Evolutionary conservation across 2,888 invertebrate species (phyloP), one percentile per base, ranked within the genome.

Genomic region (Serrognathus titanus): DNA sequence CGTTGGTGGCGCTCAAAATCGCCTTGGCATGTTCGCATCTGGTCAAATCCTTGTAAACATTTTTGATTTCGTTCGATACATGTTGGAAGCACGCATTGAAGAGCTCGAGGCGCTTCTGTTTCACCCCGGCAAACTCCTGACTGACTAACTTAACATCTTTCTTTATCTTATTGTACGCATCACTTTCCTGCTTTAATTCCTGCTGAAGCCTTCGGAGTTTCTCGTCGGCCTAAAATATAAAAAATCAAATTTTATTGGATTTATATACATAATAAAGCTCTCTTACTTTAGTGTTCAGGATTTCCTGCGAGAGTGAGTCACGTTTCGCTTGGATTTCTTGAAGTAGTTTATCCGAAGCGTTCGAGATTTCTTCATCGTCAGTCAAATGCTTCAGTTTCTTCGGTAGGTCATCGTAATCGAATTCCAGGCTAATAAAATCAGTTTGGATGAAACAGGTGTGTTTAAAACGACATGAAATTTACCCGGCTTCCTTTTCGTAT

Each of bases 71-170:
- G 70, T 95, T 94, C 0, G 97, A 90, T n/a, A 99, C 97, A 72
- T 98, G 97, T 68, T 97, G 97, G 74, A 98, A 98, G 75, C 98
- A 99, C 49, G 88, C 86, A 75, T 92, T 92, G 75, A 99, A 99
- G 67, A 91, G 87, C 69, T 94, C 93, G 70, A 92, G 93, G 12
- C 97, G 84, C 71, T 96, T 94, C 71, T 94, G 94, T 71, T 97
- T 95, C 2, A 97, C 89, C 78, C 89, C 89, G 71, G 99, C 98
- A 75, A 98, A 99, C 9, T 91, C 89, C 1, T 91, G 85, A 71
- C 97, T 96, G 0, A 98, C 95, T 76, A 90, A 92, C 75, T 94
- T 95, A 50, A 97, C 97, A 66, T 94, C 87, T 69, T 92, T 91
- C 39, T 97, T 83, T 0, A 97, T 92, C 64, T 86, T 90, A 69